These are phyloP conservation scores for Hylaea fasciaria DNA, from an alignment of 2,888 invertebrate species.

Conservation along the genomic window DNA sequence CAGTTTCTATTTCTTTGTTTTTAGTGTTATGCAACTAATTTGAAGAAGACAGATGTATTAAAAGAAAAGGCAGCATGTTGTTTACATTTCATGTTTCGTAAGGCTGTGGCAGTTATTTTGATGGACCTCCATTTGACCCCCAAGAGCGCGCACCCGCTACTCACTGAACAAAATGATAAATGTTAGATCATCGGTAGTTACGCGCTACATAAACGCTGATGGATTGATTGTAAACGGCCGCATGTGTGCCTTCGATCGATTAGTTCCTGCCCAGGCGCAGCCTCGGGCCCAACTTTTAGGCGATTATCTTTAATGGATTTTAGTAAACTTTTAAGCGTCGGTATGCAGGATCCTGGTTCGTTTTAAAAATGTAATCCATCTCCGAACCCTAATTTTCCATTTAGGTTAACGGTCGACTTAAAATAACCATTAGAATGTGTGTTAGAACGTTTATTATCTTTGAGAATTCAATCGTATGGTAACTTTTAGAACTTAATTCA, in stretches of 20 bases:
- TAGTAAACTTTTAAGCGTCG: conserved; percentile 73
- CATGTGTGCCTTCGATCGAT: conserved; percentile 79
- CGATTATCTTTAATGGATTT: conserved; percentile 82
- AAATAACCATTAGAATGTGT: conserved; percentile 56
- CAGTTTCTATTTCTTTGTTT: conserved; percentile 32
- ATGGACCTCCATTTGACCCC: conserved; percentile 69
- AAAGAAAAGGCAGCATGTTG: conserved; percentile 56
- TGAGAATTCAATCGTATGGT: conserved; percentile 34
- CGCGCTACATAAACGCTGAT: conserved; percentile 81
- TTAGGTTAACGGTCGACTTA: conserved; percentile 59
- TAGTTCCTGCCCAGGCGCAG: conserved; percentile 73
- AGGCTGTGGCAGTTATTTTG: conserved; percentile 63
- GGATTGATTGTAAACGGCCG: conserved; percentile 82
- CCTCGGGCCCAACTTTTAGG: conserved; percentile 68
- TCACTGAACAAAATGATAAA: conserved; percentile 83
- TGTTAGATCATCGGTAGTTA: conserved; percentile 80
- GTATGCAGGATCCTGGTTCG: conserved; percentile 65
- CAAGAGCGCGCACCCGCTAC: conserved; percentile 73
- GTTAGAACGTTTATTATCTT: conserved; percentile 51
- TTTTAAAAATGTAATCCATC: conserved; percentile 63
- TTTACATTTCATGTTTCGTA: conserved; percentile 71
- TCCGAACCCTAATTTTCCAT: conserved; percentile 66
- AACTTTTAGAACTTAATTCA: conserved; percentile 24
- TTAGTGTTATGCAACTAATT: conserved; percentile 25
- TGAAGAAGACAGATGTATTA: conserved; percentile 48